A percentile compares a stretch with the other conserved stretches of the same genome.
Conservation (phyloP, 2,797 vertebrate genomes). For the Falco biarmicus region DNA sequence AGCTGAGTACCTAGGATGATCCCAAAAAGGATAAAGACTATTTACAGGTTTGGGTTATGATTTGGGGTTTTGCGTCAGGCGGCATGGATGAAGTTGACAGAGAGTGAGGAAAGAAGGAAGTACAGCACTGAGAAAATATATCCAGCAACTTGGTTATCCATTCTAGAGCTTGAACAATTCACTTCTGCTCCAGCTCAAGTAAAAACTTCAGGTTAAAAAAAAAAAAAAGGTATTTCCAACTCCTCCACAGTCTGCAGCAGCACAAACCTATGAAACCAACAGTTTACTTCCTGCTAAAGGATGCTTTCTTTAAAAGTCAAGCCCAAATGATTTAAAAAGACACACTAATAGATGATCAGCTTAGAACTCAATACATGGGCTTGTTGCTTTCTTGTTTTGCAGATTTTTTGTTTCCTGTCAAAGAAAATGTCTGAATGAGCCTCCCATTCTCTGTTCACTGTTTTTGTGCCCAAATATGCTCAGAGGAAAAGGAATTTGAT, state of each 20-base stretch:
- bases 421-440: neutral
- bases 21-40: neutral
- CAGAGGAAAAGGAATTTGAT: neutral
- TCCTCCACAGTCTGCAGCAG: neutral
- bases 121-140: neutral
- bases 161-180: neutral
- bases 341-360: neutral
- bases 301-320: neutral
- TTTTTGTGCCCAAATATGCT: neutral
- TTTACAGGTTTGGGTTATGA: neutral
- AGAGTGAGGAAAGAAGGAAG: neutral
- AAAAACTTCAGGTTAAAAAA: neutral
- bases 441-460: neutral
- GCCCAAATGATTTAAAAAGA: neutral
- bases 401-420: neutral
- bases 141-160: neutral
- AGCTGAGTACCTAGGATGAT: neutral
- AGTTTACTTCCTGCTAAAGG: neutral
- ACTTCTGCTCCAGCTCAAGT: neutral
- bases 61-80: neutral
- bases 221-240: neutral
- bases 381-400: neutral
- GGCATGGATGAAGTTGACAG: neutral
- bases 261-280: neutral
- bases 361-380: neutral